Evolutionary conservation across 1,140 invertebrate genomes (phyloP).

Genomic region (Philotrypesis tridentata): DNA sequence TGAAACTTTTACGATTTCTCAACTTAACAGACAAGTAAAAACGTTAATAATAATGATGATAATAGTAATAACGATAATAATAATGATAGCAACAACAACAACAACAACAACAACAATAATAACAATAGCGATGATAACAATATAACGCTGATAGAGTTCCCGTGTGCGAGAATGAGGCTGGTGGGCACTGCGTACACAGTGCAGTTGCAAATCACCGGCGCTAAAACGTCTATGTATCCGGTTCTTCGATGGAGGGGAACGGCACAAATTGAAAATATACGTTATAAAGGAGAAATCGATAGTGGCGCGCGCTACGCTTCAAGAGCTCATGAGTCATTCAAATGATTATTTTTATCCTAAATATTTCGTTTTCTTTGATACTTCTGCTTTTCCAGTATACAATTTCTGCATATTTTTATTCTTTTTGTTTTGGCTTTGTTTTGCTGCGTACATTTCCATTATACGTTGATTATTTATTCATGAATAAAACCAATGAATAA

Average conservation of each 20-base stretch:
- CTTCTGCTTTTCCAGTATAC: neutral
- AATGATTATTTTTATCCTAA: constrained; percentile 39
- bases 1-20: neutral
- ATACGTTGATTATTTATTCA: neutral
- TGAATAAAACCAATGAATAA: neutral
- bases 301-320: constrained; percentile 21
- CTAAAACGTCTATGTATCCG: constrained; percentile 36
- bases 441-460: neutral
- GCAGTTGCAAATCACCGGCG: constrained; percentile 21
- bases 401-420: constrained; percentile 1
- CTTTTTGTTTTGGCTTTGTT: neutral
- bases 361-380: neutral
- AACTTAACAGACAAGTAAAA: neutral
- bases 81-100: neutral
- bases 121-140: neutral
- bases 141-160: constrained; percentile 2
- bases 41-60: neutral
- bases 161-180: neutral
- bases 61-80: neutral
- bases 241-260: neutral
- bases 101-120: constrained; percentile 19
- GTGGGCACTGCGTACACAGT: neutral
- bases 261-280: constrained; percentile 44
- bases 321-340: constrained; percentile 43
- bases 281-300: constrained; percentile 46